Conservation (phyloP, 2,888 invertebrate genomes). For the Geophilus truncorum region DNA sequence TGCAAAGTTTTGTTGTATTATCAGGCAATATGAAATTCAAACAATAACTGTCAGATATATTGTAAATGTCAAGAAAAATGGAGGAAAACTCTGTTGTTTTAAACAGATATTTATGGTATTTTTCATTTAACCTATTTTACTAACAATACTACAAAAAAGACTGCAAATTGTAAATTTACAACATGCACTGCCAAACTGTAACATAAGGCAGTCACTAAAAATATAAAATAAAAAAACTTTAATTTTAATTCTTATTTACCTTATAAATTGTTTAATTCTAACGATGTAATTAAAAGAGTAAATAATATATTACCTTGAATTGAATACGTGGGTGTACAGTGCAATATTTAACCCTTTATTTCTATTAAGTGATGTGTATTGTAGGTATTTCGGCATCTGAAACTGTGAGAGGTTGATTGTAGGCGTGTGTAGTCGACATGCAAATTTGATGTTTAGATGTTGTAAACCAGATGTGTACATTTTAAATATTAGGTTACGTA, state of each 20-base stretch:
- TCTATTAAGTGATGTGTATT: not conserved
- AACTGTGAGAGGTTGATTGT: not conserved
- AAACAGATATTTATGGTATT: not conserved
- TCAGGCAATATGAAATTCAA: not conserved
- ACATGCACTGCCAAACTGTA: not conserved
- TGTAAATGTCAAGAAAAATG: not conserved
- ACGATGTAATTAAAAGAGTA: not conserved
- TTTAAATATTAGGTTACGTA: not conserved
- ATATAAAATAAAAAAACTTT: too few relatives aligned
- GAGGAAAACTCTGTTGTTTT: not conserved
- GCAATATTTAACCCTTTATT: not conserved
- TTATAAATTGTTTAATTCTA: not conserved
- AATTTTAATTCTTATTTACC: not conserved
- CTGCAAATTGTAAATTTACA: not conserved
- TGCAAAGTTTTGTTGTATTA: not conserved
- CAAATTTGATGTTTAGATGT: not conserved
- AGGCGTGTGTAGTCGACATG: not conserved
- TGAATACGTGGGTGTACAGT: not conserved
- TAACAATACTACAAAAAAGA: not conserved
- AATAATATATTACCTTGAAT: not conserved
- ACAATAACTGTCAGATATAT: not conserved
- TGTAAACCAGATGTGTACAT: not conserved
- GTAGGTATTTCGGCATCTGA: not conserved
- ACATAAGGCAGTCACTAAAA: not conserved
- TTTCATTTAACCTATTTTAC: not conserved